phyloP scores from a whole-genome alignment of 1,140 invertebrate species.

The Nasonia longicornis region DNA sequence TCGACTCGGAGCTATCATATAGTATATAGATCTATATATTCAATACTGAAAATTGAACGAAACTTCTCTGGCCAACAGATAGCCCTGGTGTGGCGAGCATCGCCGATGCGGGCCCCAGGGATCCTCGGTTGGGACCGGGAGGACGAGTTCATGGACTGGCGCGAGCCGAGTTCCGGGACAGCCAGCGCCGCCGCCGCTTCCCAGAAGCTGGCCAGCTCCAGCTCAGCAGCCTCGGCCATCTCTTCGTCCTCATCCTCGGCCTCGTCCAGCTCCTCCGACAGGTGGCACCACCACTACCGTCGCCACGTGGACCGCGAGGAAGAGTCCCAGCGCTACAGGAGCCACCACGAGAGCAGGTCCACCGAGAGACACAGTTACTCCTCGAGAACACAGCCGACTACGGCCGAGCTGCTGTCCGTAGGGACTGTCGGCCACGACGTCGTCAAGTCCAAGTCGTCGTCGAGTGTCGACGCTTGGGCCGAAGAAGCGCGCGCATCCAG shows the following conservation, averaged over 20 bases:
- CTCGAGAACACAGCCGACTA: background rate
- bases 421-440: conserved; percentile 46
- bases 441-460: conserved; percentile 60
- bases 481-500: conserved; percentile 52
- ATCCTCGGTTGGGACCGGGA: conserved; percentile 67
- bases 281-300: conserved; percentile 54
- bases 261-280: conserved; percentile 47
- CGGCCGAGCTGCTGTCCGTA: background rate
- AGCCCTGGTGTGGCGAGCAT: conserved; percentile 66
- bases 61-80: conserved; percentile 53
- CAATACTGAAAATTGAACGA: background rate
- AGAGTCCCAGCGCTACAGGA: conserved; percentile 37
- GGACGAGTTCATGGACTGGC: conserved; percentile 68
- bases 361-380: conserved; percentile 51
- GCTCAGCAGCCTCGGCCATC: conserved; percentile 15
- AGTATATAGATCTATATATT: background rate
- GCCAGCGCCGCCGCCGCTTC: conserved; percentile 35
- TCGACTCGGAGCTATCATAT: background rate
- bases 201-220: background rate
- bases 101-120: conserved; percentile 67
- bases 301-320: conserved; percentile 24
- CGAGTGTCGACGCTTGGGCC: conserved; percentile 61
- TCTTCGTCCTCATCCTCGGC: conserved; percentile 41
- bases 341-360: conserved; percentile 56
- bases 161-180: conserved; percentile 56